Evolutionary conservation across 2,113 vertebrate species (phyloP), one percentile per base, ranked within the genome.

Genomic region (Poeciliopsis turrubarensis): DNA sequence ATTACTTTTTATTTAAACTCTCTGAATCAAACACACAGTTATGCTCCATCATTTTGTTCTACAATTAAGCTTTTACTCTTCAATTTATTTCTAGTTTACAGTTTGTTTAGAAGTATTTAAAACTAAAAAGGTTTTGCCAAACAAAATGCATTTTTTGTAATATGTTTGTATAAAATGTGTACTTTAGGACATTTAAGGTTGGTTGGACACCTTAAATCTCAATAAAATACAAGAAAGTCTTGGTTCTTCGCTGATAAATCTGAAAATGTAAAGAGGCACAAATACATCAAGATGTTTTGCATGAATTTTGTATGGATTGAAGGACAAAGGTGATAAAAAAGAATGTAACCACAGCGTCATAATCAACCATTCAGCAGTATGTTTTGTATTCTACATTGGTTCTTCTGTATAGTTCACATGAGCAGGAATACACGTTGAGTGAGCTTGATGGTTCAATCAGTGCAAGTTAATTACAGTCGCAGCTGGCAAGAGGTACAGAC

Each of bases 391-490:
- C 86, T 75, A 37, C 12, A 26, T 63, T 72, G 81, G 64, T 83
- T 81, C 34, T 60, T 83, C 84, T 78, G 65, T 62, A 78, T 75
- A 75, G 79, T 60, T 84, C 69, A 78, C 77, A 85, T 70, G 77
- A 86, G 66, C 31, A 4, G 44, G 63, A 77, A 82, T 73, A 37
- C 82, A 88, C 67, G 31, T 87, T 37, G 77, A 83, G 75, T 83
- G 84, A 65, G 83, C 70, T 86, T 91, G 90, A 91, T 89, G 88
- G 77, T 72, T 91, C 88, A 92, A 92, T 92, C 89, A 90, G 87
- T 73, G 68, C 84, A 81, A 82, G 84, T 92, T 90, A 93, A 92
- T 91, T 90, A 91, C 81, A 73, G 84, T 65, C 88, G 81, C 90
- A 88, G 89, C 54, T 68, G 80, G 92, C 69, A 80, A 61, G 81